Evolutionary conservation across 2,797 vertebrate species (phyloP).

Genomic region (Spheniscus humboldti): DNA sequence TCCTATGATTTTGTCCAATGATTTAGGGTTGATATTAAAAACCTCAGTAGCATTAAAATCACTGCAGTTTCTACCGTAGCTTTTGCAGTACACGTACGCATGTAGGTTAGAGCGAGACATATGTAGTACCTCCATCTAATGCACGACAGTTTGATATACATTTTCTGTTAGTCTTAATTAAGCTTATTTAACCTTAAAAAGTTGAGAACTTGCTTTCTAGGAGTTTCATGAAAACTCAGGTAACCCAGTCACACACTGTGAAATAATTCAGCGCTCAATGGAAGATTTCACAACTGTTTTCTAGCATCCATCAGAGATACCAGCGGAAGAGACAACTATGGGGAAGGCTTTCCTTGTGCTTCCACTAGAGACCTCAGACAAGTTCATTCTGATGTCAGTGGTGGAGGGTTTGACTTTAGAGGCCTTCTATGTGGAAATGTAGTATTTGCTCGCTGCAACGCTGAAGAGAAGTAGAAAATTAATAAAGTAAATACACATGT

Average conservation of each 20-base stretch:
- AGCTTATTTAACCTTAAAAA: neutral
- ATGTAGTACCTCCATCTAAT: neutral
- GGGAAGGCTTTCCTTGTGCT: neutral
- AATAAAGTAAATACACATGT: neutral
- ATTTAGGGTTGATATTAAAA: conserved; percentile 10
- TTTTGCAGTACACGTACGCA: neutral
- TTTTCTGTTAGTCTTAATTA: neutral
- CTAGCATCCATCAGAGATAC: neutral
- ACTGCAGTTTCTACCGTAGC: neutral
- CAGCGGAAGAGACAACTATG: neutral
- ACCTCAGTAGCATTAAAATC: neutral
- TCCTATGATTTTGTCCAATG: neutral
- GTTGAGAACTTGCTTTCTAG: neutral
- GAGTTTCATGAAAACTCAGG: neutral
- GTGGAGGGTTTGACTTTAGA: neutral
- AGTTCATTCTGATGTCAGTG: neutral
- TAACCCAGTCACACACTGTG: neutral
- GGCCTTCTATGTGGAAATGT: neutral
- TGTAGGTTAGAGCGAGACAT: neutral
- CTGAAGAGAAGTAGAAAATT: neutral
- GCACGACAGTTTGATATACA: neutral
- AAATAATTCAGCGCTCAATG: neutral
- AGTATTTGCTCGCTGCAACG: neutral
- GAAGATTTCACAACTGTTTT: neutral
- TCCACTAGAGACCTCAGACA: neutral